Base-by-base conservation (phyloP, 2,797 vertebrate species). In the Sandelia bainsii region DNA sequence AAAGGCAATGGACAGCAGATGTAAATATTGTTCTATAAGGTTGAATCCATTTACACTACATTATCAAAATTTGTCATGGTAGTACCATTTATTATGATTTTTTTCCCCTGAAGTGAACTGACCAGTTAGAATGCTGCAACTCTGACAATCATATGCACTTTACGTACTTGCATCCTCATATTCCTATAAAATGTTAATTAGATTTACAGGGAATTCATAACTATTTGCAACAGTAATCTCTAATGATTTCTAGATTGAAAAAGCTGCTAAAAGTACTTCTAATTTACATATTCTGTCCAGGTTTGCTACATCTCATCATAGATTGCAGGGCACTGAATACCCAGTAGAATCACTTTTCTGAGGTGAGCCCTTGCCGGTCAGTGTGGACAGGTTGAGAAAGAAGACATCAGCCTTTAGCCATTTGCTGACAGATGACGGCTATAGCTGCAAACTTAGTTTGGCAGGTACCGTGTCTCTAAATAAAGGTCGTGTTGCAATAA, bases 361-460 rank as follows among this genome's bases (percentile, higher is more conserved):
- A 37, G 20, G 17, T 50, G 20, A 16, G 29, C 17, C 32, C 62
- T 19, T 46, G 60, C 25, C 29, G 46, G 49, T 53, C 25, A 59
- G 8, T 16, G 44, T 25, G n/a, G 22, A 7, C 19, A 32, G 8
- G 20, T 4, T 61, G 56, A 57, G 56, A 65, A 61, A 61, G 29
- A 23, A 51, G 11, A 58, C 40, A 6, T 60, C 39, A 58, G 16
- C 22, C 10, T 1, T n/a, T 6, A 13, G 46, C n/a, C 0, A 4
- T 68, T 56, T 23, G 39, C 17, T 40, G 57, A 63, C 42, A 66
- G 53, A 45, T 67, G 29, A 8, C 32, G 10, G 32, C 8, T 10
- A 61, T 45, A 40, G 20, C 60, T 65, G 37, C 20, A 72, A 65
- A 65, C 23, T 69, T 42, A 57, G 61, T 63, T 53, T 64, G 56